Evolutionary conservation across 1,140 invertebrate genomes (phyloP).

Genomic region (Ruditapes philippinarum): DNA sequence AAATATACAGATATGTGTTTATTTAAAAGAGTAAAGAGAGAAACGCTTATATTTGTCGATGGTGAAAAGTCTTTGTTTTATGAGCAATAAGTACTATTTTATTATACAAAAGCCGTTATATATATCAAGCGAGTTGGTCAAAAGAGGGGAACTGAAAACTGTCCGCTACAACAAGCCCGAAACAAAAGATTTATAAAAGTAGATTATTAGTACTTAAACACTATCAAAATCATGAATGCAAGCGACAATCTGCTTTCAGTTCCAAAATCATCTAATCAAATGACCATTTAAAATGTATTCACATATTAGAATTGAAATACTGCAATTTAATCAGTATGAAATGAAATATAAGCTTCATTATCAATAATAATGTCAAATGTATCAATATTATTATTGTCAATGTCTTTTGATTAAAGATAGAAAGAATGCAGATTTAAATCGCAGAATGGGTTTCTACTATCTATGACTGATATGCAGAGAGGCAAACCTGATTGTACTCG

Average conservation of each 20-base stretch:
- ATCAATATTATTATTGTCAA: no score
- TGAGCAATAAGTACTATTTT: not conserved
- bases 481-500: conserved; percentile 85
- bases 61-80: no score
- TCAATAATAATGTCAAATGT: no score
- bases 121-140: not conserved
- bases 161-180: not conserved
- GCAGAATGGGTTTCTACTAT: not conserved
- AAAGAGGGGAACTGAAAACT: not conserved
- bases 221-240: not conserved
- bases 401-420: no score
- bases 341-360: no score
- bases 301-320: no score
- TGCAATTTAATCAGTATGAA: no score
- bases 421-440: not conserved
- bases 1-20: no score
- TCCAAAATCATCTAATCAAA: no score
- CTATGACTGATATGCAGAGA: conserved; percentile 49
- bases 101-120: not conserved
- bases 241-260: conserved; percentile 29
- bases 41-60: no score
- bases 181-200: not conserved
- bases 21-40: no score
- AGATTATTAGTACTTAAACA: not conserved
- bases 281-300: no score